Base-by-base conservation (phyloP, 1,140 invertebrate species). In the Leptinotarsa defecta region DNA sequence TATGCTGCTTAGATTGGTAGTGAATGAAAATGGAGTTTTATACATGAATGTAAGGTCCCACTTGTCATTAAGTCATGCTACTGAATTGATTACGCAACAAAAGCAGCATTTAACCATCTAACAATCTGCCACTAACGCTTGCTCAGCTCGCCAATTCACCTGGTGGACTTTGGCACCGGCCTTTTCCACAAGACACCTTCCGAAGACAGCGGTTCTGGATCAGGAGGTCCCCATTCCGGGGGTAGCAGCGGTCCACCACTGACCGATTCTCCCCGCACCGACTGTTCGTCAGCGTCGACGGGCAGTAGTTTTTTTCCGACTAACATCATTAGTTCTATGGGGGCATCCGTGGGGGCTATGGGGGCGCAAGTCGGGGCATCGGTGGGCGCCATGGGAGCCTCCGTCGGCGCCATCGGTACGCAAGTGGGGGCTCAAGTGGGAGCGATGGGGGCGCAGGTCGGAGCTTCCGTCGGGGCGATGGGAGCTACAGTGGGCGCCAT, bases 81-180 rank as follows among this genome's bases (percentile, higher is more conserved):
- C 65, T 57, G 4, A 17, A 57, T 57, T 19, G 1, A 13, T 57
- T 15, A 19, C 0, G 15, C 52, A 57, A 57, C 52, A 15, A 17
- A 15, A 68, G 65, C 52, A 57, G 52, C 52, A 57, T 57, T 57
- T 17, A 57, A 15, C 48, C 61, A 73, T 20, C 62, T 20, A 73
- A 73, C 52, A 64, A 43, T 65, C 57, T 73, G 27, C 63, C 71
- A 62, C 71, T 20, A 73, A 73, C 27, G 71, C 71, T 65, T 65
- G 57, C 71, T 48, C 68, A 95, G 94, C 88, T 95, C 94, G 81
- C 94, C 94, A 83, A 95, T 95, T 88, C 94, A 94, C 89, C 90
- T 95, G 90, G 94, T 94, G 86, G 93, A 95, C 89, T 92, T 95
- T 88, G 93, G 94, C 86, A 93, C 93, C 82, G 93, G 93, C 87